Percentiles rank a stretch among this genome's conserved stretches.
These are phyloP conservation scores for Geopemphigus sp. DNA, from an alignment of 1,140 invertebrate species.

Conservation along the genomic window DNA sequence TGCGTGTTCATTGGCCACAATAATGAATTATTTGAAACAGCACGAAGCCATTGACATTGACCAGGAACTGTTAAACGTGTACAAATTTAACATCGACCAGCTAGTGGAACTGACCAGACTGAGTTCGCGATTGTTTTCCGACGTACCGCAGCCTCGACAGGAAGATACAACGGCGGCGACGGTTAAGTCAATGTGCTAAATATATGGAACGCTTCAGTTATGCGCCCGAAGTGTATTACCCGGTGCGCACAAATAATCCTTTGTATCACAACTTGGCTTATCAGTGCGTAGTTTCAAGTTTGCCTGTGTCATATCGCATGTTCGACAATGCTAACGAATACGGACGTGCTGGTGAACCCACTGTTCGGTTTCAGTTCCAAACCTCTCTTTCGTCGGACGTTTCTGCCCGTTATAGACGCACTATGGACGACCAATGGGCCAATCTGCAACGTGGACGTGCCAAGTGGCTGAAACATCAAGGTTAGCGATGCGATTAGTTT, in stretches of 20 bases:
- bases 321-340: conserved; percentile 61
- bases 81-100: conserved; percentile 91
- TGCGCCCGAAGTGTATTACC: no score
- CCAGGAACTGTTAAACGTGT: conserved; percentile 83
- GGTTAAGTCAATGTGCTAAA: conserved; percentile 92
- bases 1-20: no score
- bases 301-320: conserved; percentile 67
- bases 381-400: conserved; percentile 79
- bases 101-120: conserved; percentile 97
- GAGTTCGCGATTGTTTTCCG: conserved; percentile 74
- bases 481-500: conserved; percentile 71
- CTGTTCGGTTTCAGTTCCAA: conserved; percentile 98
- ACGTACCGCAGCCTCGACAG: conserved; percentile 57
- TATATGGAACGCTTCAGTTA: conserved; percentile 93
- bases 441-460: conserved; percentile 89
- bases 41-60: conserved; percentile 85
- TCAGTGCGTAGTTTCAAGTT: conserved; percentile 81
- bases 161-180: conserved; percentile 98
- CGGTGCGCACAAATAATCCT: no score
- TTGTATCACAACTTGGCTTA: no score
- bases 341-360: conserved; percentile 83
- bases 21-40: conserved; percentile 73
- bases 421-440: conserved; percentile 65
- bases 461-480: conserved; percentile 97
- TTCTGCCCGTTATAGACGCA: conserved; percentile 69